Base-by-base conservation (phyloP, 2,888 invertebrate genomes). In the Cenopis cana region DNA sequence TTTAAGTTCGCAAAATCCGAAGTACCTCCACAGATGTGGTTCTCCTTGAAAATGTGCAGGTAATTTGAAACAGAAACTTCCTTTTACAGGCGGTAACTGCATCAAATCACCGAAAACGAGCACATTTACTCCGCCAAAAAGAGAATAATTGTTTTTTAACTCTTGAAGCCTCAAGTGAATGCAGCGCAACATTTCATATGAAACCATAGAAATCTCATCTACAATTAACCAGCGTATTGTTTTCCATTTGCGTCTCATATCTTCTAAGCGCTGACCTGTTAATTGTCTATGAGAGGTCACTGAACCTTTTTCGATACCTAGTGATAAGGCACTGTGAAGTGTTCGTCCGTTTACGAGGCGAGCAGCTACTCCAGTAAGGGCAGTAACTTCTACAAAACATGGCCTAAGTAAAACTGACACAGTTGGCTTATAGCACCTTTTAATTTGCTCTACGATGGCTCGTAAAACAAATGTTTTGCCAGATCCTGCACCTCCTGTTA, bases 401-500 rank as follows among this genome's bases (percentile, higher is more conserved):
- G n/a, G n/a, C n/a, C n/a, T n/a, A n/a, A n/a, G n/a, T n/a, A n/a
- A n/a, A n/a, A n/a, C n/a, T n/a, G 3, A 11, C 5, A 69, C 56
- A 17, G 69, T 69, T 14, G 69, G 69, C 17, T 66, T 61, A 49
- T 76, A 77, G 65, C 76, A 81, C 5, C 79, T 74, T 17, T 75
- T 74, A 12, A 79, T 77, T 56, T 80, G 79, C 20, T 79, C 76
- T 8, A 80, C 79, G 12, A 82, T 36, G 70, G 80, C 74, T 78
- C 80, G 81, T 29, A 81, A 70, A 0, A 77, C 6, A 69, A 77
- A 81, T 1, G 78, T 77, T 66, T 78, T 78, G 0, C 77, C 78
- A 50, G 77, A 76, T 2, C 76, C 79, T 46, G 80, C 78, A 12
- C 80, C 80, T 0, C 80, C 82, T 0, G 81, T 84, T 9, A 83